Base-by-base conservation (phyloP, 1,140 invertebrate genomes). In the Listronotus oregonensis region DNA sequence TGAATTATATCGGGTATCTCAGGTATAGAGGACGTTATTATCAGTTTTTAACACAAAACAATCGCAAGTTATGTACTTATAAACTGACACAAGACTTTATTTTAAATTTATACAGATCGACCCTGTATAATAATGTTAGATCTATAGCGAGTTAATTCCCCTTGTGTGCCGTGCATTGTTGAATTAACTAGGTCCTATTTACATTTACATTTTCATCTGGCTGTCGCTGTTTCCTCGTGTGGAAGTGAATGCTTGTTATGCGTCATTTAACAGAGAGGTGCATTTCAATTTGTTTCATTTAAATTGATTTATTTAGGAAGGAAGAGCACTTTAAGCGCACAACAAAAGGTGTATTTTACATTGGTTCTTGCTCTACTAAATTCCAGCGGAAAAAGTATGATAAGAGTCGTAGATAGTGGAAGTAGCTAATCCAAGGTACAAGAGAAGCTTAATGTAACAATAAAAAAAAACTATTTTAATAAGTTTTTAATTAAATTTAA, bases 241-340 rank as follows among this genome's bases (percentile, higher is more conserved):
- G 51, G 60, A 62, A 62, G 60, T 54, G 60, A 17, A 52, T 15
- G 40, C 49, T 46, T 50, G 32, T 49, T 60, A 60, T 34, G 43
- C 46, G 58, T 40, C 32, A 44, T 61, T 61, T 61, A 61, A 39
- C 27, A 21, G 37, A 54, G 60, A 52, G 60, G 18, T 62, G 60
- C 60, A 62, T 52, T 62, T 62, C 60, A 62, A 62, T 62, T 62
- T 62, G 27, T 51, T 31, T 54, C n/a, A 60, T 62, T 62, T 12
- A 44, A 62, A 54, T 62, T 52, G 60, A 62, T 62, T 62, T 62
- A 44, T 62, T 62, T 54, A 52, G 60, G 60, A 52, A 54, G 60
- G 60, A 62, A 62, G 60, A 40, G 52, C 14, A 55, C 52, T 11
- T 27, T 51, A n/a, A 27, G 5, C 21, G 32, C 37, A 12, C 7